Base-by-base conservation (phyloP, 2,113 vertebrate species). In the Cettia cetti region DNA sequence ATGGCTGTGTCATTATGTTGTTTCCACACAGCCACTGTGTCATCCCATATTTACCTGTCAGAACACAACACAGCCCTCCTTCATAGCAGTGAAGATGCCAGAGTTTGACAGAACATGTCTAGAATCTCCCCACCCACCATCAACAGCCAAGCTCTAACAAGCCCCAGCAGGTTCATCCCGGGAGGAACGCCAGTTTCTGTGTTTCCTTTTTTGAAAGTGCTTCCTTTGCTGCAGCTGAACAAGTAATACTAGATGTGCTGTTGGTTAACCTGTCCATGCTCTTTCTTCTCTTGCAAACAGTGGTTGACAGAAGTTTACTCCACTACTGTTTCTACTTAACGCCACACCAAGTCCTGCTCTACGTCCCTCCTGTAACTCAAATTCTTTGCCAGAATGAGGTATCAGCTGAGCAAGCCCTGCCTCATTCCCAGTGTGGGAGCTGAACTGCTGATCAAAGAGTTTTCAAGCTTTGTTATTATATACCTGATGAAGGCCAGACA, bases 261-360 rank as follows among this genome's bases (percentile, higher is more conserved):
- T 61, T 42, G 63, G 60, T 96, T 95, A 97, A 50, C 72, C 85
- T 98, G 95, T 82, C 94, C 82, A 69, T 91, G 77, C 92, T 89
- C 91, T 92, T 89, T 92, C 59, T 84, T 78, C 49, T 86, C 44
- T 75, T 90, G 79, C 49, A 85, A 66, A 84, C 47, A 78, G 17
- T 31, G 18, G 28, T 40, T 76, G 57, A 31, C 40, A 85, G 14
- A 52, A 30, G 22, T 49, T 96, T 82, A 65, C n/a, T n/a, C n/a
- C n/a, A n/a, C 26, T 90, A 35, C 71, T 83, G 64, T 71, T 96
- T 60, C 52, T 37, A 89, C 30, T 57, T 57, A 27, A 65, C 78
- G 37, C 56, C 47, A 82, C 74, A 79, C 15, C 12, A 24, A 37
- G 56, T 60, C 66, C 78, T 89, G 53, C 42, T 82, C 60, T 65